Base-by-base conservation (phyloP, 1,140 invertebrate genomes). In the Tetragnatha versicolor region DNA sequence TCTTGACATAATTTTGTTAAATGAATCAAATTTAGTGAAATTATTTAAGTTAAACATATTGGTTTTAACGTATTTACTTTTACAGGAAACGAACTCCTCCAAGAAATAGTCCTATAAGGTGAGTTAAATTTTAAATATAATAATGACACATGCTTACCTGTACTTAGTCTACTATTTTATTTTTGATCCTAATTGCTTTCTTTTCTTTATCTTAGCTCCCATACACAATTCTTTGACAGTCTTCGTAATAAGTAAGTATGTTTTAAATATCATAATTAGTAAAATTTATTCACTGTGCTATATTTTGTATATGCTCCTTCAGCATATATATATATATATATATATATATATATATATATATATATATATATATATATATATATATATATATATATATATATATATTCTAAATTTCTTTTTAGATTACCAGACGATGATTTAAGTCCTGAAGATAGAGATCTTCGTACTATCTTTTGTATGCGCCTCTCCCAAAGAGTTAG, bases 391-490 rank as follows among this genome's bases (percentile, higher is more conserved):
- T n/a, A n/a, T n/a, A n/a, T n/a, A n/a, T n/a, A n/a, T n/a, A n/a
- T n/a, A n/a, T n/a, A n/a, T n/a, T n/a, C n/a, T n/a, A n/a, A n/a
- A n/a, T n/a, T 49, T 53, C 3, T 33, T 72, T 69, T 20, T 37
- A 81, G 82, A 33, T 53, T 68, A 22, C 82, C 80, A 29, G 58
- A 82, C 73, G 88, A 89, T 82, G 94, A 98, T 82, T 86, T 99
- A 27, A 96, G 96, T 47, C 94, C 97, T 6, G 98, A 99, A 87
- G 98, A 99, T 87, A 89, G 97, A 77, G 98, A 99, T 90, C 92
- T 96, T 0, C 89, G 98, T 14, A 99, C 98, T 27, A 95, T 99
- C 10, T 99, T 99, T 86, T 98, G 96, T 86, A 96, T 98, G 92
- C 96, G 98, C 85, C 85, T 98, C 37, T 96, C 96, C 76, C 94